These are phyloP conservation scores for Andrena minutula DNA, from an alignment of 2,888 invertebrate genomes.

Conservation along the genomic window DNA sequence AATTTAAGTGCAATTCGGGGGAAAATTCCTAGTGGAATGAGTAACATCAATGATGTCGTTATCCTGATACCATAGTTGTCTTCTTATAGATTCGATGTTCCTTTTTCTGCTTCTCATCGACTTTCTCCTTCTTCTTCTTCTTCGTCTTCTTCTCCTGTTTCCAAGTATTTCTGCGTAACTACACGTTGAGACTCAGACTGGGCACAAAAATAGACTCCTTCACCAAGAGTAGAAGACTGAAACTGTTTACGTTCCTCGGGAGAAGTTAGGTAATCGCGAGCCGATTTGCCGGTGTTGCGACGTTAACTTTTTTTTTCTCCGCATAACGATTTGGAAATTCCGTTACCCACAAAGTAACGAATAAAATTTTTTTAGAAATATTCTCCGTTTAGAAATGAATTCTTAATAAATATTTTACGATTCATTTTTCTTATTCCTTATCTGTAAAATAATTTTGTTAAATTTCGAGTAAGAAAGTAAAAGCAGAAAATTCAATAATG, in stretches of 20 bases:
- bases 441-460: background rate
- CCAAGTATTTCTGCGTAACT: slow-evolving; percentile 11
- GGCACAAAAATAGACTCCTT: slow-evolving; percentile 60
- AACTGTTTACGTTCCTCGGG: slow-evolving; percentile 50
- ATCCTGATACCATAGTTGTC: background rate
- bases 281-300: slow-evolving; percentile 16
- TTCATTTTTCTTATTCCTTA: background rate
- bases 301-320: slow-evolving; percentile 4
- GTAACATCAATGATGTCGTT: background rate
- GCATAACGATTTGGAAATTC: background rate
- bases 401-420: background rate
- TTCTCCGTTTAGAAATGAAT: background rate
- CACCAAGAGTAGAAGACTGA: slow-evolving; percentile 19
- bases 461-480: no score
- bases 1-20: background rate
- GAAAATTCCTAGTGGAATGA: background rate
- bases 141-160: background rate
- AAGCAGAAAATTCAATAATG: no score
- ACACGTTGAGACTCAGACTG: slow-evolving; percentile 14
- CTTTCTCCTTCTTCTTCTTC: background rate
- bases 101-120: background rate
- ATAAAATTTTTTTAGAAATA: background rate
- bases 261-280: slow-evolving; percentile 31
- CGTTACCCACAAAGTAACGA: background rate
- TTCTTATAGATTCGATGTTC: background rate